Conservation (phyloP, 2,797 vertebrate genomes). For the Lagocephalus sceleratus region DNA sequence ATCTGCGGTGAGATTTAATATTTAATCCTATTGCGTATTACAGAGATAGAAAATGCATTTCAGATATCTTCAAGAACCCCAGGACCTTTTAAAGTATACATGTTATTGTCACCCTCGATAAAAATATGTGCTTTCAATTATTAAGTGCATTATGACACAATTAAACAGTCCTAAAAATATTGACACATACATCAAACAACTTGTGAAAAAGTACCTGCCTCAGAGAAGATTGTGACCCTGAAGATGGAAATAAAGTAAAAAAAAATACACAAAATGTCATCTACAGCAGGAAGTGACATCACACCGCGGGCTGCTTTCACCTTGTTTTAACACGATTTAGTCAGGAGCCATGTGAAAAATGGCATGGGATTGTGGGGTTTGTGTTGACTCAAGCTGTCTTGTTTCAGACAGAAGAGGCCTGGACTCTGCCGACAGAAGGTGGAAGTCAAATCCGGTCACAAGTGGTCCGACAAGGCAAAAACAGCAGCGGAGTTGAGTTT, state of each 20-base stretch:
- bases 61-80: conserved; percentile 5
- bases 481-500: conserved; percentile 17
- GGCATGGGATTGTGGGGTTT: too few species aligned
- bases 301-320: too few species aligned
- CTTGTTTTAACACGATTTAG: conserved; percentile 5
- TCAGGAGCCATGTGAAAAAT: too few species aligned
- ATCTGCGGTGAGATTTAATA: too few species aligned
- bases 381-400: too few species aligned
- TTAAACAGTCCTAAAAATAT: conserved; percentile 8
- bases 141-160: conserved; percentile 12
- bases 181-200: conserved; percentile 14
- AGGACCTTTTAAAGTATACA: too few species aligned
- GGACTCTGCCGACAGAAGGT: too few species aligned
- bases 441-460: too few species aligned
- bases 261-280: conserved; percentile 38
- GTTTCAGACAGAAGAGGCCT: too few species aligned
- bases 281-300: conserved; percentile 40
- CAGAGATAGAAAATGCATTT: conserved; percentile 10
- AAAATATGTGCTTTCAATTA: conserved; percentile 31
- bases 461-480: too few species aligned
- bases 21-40: conserved; percentile 38
- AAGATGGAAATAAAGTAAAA: conserved; percentile 25
- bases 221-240: conserved; percentile 38
- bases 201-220: conserved; percentile 28
- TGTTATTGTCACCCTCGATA: conserved; percentile 10